phyloP scores from a whole-genome alignment of 2,113 vertebrate genomes.

The Climacteris rufus region DNA sequence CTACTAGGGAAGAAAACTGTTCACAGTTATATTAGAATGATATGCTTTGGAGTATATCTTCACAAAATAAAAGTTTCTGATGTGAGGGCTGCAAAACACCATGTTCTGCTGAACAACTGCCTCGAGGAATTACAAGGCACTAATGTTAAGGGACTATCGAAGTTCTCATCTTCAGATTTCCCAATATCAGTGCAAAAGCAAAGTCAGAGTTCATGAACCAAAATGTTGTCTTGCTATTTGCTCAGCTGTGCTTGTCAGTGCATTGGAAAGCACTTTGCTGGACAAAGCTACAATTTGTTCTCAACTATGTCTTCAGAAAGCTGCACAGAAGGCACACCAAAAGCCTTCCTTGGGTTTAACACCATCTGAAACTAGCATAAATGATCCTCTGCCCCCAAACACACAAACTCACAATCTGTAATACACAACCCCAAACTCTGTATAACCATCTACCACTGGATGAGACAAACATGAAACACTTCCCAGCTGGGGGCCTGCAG shows the following conservation, averaged over 20 bases:
- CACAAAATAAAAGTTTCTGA: background rate
- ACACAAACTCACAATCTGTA: background rate
- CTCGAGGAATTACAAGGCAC: background rate
- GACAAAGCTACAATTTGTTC: background rate
- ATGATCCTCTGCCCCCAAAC: background rate
- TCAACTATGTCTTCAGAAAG: background rate
- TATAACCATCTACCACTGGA: background rate
- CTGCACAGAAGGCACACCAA: background rate
- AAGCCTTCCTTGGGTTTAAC: background rate
- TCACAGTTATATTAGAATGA: background rate
- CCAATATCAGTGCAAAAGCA: background rate
- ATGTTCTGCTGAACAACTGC: background rate
- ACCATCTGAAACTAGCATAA: background rate
- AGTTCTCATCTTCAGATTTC: background rate
- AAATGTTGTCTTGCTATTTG: background rate
- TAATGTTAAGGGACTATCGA: background rate
- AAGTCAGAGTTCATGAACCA: background rate
- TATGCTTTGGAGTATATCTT: background rate
- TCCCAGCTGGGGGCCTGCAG: rapidly evolving
- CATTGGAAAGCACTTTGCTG: background rate
- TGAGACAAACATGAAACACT: background rate
- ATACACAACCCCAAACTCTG: background rate
- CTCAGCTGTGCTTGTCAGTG: background rate
- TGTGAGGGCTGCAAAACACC: background rate
- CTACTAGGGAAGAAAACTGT: background rate